Percentiles rank a stretch among this genome's conserved stretches.
Evolutionary conservation across 2,797 vertebrate species (phyloP).

Genomic region (Echiichthys vipera): DNA sequence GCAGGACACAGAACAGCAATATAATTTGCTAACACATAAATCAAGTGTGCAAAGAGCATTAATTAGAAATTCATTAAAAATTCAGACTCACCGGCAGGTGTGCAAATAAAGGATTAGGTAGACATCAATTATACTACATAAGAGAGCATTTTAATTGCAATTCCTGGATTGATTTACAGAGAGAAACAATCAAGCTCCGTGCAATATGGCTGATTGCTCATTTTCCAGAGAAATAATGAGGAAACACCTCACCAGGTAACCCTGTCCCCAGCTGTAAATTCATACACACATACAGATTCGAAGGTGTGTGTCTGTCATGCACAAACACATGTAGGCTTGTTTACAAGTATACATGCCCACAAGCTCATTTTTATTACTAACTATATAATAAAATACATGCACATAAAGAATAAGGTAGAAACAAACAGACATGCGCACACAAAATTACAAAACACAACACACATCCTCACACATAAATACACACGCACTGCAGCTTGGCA

Average conservation of each 20-base stretch:
- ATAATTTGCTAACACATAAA: conserved; percentile 86
- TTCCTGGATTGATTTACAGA: conserved; percentile 88
- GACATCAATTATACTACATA: conserved; percentile 89
- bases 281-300: conserved; percentile 41
- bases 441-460: conserved; percentile 52
- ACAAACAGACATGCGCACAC: conserved; percentile 27
- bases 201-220: conserved; percentile 86
- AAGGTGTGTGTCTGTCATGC: conserved; percentile 4
- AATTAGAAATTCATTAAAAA: conserved; percentile 91
- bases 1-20: conserved; percentile 77
- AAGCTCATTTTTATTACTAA: conserved; percentile 33
- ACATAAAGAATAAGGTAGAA: conserved; percentile 8
- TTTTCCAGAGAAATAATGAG: conserved; percentile 87
- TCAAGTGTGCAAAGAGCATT: conserved; percentile 88
- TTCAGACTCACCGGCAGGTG: conserved; percentile 87
- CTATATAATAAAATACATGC: conserved; percentile 38
- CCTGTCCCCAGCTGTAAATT: conserved; percentile 74
- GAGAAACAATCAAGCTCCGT: conserved; percentile 84
- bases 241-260: conserved; percentile 80
- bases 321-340: neutral
- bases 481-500: conserved; percentile 71
- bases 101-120: conserved; percentile 91
- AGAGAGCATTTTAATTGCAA: conserved; percentile 89
- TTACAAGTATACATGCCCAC: neutral
- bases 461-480: conserved; percentile 58